phyloP scores from a whole-genome alignment of 2,797 vertebrate genomes.

The Astyanax mexicanus region DNA sequence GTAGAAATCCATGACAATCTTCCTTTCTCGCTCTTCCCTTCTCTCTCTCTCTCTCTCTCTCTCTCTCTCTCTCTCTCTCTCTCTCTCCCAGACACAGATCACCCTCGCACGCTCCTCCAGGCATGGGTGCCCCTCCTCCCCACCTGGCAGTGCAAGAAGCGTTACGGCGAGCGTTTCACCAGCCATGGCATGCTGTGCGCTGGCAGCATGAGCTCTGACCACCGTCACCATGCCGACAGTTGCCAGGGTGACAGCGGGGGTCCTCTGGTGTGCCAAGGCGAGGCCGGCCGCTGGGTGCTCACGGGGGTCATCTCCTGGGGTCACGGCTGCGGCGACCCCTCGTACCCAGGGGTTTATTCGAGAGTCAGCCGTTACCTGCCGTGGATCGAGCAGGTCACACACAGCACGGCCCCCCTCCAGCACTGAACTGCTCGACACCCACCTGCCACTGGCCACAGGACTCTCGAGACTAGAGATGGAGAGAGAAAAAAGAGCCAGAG shows the following conservation, averaged over 20 bases:
- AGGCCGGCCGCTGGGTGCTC: slow-evolving; percentile 85
- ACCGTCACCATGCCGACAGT: slow-evolving; percentile 81
- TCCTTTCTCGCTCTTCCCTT: no score
- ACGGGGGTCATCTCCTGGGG: slow-evolving; percentile 88
- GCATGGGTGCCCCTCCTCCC: slow-evolving; percentile 89
- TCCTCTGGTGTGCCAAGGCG: slow-evolving; percentile 86
- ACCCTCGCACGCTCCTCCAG: slow-evolving; percentile 80
- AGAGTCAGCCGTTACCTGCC: slow-evolving; percentile 86
- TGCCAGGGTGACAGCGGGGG: slow-evolving; percentile 92
- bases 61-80: slow-evolving; percentile 15
- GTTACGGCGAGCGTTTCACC: slow-evolving; percentile 87
- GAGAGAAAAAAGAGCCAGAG: slow-evolving; percentile 45
- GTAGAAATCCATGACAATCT: no score
- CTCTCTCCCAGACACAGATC: slow-evolving; percentile 79
- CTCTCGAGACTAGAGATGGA: slow-evolving; percentile 33
- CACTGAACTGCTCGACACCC: slow-evolving; percentile 46
- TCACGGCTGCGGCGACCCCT: slow-evolving; percentile 84
- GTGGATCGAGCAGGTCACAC: slow-evolving; percentile 87
- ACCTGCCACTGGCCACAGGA: slow-evolving; percentile 13
- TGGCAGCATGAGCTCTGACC: slow-evolving; percentile 87
- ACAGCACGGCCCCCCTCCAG: slow-evolving; percentile 58
- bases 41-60: neutral
- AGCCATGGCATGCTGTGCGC: slow-evolving; percentile 89
- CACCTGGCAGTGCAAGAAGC: slow-evolving; percentile 84
- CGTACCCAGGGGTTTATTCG: slow-evolving; percentile 88